phyloP scores from a whole-genome alignment of 2,113 vertebrate species.

The Erpornis zantholeuca region DNA sequence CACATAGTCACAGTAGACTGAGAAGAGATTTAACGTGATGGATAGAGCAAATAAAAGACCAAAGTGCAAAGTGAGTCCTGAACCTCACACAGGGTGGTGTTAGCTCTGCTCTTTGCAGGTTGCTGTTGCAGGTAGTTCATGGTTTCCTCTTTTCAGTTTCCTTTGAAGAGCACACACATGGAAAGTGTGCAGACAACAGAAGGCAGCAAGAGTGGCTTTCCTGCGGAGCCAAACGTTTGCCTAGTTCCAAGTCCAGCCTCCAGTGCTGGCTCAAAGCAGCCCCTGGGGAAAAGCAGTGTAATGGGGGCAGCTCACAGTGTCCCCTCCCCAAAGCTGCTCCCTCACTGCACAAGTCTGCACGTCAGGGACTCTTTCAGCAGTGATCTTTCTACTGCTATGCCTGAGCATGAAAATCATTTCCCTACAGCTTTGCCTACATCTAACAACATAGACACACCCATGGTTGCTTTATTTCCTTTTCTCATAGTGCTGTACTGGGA shows the following conservation, averaged over 20 bases:
- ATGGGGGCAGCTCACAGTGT: neutral
- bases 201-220: neutral
- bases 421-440: neutral
- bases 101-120: neutral
- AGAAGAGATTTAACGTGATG: neutral
- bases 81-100: neutral
- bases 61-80: neutral
- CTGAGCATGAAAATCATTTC: neutral
- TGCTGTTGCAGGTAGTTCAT: neutral
- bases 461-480: neutral
- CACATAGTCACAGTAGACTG: neutral
- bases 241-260: neutral
- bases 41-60: neutral
- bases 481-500: neutral
- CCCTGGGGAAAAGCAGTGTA: neutral
- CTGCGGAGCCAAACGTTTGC: neutral
- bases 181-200: neutral
- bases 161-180: neutral
- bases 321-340: neutral
- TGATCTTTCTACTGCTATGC: neutral
- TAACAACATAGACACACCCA: neutral
- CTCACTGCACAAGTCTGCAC: fast-evolving
- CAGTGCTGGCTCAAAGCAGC: neutral
- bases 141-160: neutral
- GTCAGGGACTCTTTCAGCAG: neutral